These are phyloP conservation scores for Sternarchorhynchus goeldii DNA, from an alignment of 2,797 vertebrate genomes.

Conservation along the genomic window DNA sequence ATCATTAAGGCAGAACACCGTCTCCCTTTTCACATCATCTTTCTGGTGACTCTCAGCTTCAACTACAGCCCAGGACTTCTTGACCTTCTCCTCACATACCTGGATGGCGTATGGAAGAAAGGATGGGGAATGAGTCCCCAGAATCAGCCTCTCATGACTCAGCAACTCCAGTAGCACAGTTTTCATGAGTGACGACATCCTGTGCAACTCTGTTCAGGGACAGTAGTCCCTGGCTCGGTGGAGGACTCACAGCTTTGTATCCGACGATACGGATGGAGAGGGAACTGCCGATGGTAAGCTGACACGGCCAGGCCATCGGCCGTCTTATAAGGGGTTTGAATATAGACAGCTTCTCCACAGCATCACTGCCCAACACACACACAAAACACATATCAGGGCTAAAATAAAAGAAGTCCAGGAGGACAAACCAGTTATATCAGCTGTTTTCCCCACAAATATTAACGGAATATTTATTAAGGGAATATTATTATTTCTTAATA, in stretches of 20 bases:
- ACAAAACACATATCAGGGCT: not conserved
- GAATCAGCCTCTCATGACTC: not conserved
- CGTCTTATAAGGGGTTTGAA: constrained; percentile 87
- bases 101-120: constrained; percentile 60
- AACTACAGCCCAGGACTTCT: constrained; percentile 85
- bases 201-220: not conserved
- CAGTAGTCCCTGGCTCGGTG: not conserved
- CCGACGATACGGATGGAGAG: constrained; percentile 89
- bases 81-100: constrained; percentile 85
- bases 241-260: constrained; percentile 89
- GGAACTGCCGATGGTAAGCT: constrained; percentile 88
- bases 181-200: not conserved
- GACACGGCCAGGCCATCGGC: constrained; percentile 86
- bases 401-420: not conserved
- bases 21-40: constrained; percentile 87
- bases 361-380: constrained; percentile 75
- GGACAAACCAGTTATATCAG: not conserved
- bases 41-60: constrained; percentile 83
- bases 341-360: constrained; percentile 83
- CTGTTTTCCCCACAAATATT: no score
- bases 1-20: constrained; percentile 90
- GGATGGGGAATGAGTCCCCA: not conserved
- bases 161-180: not conserved
- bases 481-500: no score
- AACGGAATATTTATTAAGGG: no score